These are phyloP conservation scores for Diploscapter pachys DNA, from an alignment of 1,140 invertebrate species.

Conservation along the genomic window DNA sequence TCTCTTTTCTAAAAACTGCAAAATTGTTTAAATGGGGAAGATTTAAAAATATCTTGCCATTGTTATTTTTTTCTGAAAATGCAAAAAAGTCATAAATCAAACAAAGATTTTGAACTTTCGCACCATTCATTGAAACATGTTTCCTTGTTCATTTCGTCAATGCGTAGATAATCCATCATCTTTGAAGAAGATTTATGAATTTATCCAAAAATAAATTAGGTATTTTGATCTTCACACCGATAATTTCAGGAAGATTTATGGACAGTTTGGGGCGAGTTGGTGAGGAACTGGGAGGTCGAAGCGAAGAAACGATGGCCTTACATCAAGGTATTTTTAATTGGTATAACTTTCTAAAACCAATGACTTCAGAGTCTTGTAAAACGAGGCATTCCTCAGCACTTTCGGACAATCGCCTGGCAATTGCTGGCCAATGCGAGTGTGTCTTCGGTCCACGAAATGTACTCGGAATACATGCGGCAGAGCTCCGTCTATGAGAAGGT, in stretches of 20 bases:
- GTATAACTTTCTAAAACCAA: background rate
- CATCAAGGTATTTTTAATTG: constrained; percentile 34
- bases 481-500: constrained; percentile 94
- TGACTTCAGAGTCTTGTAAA: constrained; percentile 76
- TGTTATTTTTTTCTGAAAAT: too few species aligned
- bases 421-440: constrained; percentile 79
- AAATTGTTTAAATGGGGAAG: too few species aligned
- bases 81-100: too few species aligned
- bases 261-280: constrained; percentile 57
- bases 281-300: constrained; percentile 57
- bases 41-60: too few species aligned
- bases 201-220: too few species aligned
- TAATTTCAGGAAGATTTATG: constrained; percentile 47
- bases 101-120: too few species aligned
- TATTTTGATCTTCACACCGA: background rate
- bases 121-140: too few species aligned
- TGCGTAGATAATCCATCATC: too few species aligned
- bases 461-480: constrained; percentile 91
- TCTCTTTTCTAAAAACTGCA: too few species aligned
- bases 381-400: constrained; percentile 91
- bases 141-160: too few species aligned
- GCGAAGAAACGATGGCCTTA: constrained; percentile 47
- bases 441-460: constrained; percentile 82
- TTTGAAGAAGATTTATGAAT: too few species aligned
- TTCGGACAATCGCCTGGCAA: constrained; percentile 94